Conservation (phyloP, 2,888 invertebrate genomes). For the Amaurobius ferox region DNA sequence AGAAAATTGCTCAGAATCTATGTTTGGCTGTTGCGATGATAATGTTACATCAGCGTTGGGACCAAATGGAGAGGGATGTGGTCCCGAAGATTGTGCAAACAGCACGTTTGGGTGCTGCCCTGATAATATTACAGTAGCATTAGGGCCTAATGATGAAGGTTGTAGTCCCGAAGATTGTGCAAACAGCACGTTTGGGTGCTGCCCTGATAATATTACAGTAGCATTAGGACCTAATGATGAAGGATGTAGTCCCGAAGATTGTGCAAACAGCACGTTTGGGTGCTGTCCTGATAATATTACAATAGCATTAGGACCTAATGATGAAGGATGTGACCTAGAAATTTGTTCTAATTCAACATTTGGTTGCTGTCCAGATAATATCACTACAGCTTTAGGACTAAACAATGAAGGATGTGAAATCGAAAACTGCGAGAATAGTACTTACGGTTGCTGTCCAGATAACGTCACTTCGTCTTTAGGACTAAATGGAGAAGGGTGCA, state of each 20-base stretch:
- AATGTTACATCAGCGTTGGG: conserved; percentile 88
- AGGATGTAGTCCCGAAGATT: conserved; percentile 74
- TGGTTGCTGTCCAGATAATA: conserved; percentile 86
- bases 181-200: conserved; percentile 80
- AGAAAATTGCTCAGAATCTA: conserved; percentile 77
- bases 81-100: conserved; percentile 69
- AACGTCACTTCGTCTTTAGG: conserved; percentile 64
- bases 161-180: conserved; percentile 68
- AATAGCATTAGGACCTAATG: conserved; percentile 80
- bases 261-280: conserved; percentile 80
- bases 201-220: conserved; percentile 82
- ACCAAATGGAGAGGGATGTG: conserved; percentile 40
- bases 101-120: conserved; percentile 86
- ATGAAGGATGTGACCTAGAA: conserved; percentile 73
- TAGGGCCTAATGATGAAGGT: conserved; percentile 74
- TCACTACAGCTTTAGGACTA: conserved; percentile 90
- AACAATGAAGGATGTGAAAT: conserved; percentile 74
- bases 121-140: conserved; percentile 82
- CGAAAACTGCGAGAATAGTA: conserved; percentile 81
- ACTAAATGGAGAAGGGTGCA: conserved; percentile 62
- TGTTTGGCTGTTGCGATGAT: conserved; percentile 91
- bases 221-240: conserved; percentile 80
- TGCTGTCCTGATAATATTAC: conserved; percentile 79
- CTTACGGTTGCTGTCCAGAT: conserved; percentile 82
- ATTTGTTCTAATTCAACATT: conserved; percentile 60